phyloP scores from a whole-genome alignment of 2,888 invertebrate species.

The Allygus modestus region DNA sequence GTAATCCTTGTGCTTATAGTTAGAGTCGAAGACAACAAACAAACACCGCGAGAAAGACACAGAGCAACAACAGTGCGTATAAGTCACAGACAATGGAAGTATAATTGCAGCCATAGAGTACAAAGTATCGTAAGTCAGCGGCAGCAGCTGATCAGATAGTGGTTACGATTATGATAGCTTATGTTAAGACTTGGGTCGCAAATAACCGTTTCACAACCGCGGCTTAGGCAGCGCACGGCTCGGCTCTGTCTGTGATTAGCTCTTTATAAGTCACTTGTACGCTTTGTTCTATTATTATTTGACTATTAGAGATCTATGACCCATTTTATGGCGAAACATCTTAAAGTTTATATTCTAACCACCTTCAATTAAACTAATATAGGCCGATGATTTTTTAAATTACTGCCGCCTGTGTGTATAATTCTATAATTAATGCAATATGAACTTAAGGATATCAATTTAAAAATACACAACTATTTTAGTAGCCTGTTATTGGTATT shows the following conservation, averaged over 20 bases:
- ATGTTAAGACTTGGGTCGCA: constrained; percentile 17
- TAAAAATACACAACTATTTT: too few species aligned
- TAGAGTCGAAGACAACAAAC: not conserved
- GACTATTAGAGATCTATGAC: too few species aligned
- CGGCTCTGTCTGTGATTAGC: not conserved
- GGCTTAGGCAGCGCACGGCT: not conserved
- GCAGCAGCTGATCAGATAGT: constrained; percentile 23
- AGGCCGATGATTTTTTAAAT: too few species aligned
- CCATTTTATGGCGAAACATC: too few species aligned
- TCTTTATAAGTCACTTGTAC: not conserved
- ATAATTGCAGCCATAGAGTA: constrained; percentile 40
- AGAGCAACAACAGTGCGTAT: constrained; percentile 23
- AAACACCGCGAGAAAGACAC: not conserved
- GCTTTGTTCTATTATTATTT: not conserved
- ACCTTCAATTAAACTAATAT: too few species aligned
- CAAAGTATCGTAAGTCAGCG: constrained; percentile 36
- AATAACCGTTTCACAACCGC: constrained; percentile 7
- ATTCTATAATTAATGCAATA: too few species aligned
- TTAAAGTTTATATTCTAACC: too few species aligned
- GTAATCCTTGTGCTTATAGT: too few species aligned
- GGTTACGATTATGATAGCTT: constrained; percentile 37
- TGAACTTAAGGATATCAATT: too few species aligned
- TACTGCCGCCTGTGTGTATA: too few species aligned
- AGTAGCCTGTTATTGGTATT: too few species aligned
- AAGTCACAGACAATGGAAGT: constrained; percentile 38